Conservation (phyloP, 2,888 invertebrate species). For the Pristionchus entomophagus region DNA sequence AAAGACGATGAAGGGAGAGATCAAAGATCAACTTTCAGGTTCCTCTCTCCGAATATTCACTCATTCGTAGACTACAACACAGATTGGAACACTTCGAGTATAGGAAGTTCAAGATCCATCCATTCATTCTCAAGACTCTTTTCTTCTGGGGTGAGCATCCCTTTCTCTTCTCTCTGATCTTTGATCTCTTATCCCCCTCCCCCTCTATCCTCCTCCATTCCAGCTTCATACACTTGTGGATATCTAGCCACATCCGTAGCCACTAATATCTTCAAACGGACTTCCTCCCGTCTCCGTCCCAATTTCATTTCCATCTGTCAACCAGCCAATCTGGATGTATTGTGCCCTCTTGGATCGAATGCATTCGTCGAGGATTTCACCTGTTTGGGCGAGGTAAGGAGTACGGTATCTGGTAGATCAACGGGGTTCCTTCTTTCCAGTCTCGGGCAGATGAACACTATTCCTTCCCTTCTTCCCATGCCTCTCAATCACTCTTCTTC, state of each 20-base stretch:
- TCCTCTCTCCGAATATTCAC: slow-evolving; percentile 43
- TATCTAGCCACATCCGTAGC: slow-evolving; percentile 59
- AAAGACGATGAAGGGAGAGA: background rate
- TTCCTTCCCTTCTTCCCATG: slow-evolving; percentile 66
- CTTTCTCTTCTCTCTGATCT: background rate
- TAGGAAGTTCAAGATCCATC: slow-evolving; percentile 54
- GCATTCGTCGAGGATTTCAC: slow-evolving; percentile 62
- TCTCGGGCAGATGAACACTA: slow-evolving; percentile 62
- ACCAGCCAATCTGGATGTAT: slow-evolving; percentile 60
- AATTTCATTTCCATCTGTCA: slow-evolving; percentile 69
- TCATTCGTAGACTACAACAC: slow-evolving; percentile 7
- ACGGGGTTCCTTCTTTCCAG: slow-evolving; percentile 41
- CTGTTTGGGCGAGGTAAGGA: slow-evolving; percentile 54
- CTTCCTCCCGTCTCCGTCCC: slow-evolving; percentile 65
- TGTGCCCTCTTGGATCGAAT: slow-evolving; percentile 62
- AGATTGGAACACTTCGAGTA: slow-evolving; percentile 27
- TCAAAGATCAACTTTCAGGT: slow-evolving; percentile 42
- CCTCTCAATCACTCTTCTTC: slow-evolving; percentile 62
- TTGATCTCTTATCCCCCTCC: background rate
- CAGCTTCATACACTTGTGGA: slow-evolving; percentile 57
- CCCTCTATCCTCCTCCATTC: slow-evolving; percentile 28
- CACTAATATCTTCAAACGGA: slow-evolving; percentile 64
- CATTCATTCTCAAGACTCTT: slow-evolving; percentile 55
- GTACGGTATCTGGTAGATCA: slow-evolving; percentile 27
- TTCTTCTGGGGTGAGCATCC: slow-evolving; percentile 54